Base-by-base conservation (phyloP, 1,140 invertebrate species). In the Penaeus japonicus region DNA sequence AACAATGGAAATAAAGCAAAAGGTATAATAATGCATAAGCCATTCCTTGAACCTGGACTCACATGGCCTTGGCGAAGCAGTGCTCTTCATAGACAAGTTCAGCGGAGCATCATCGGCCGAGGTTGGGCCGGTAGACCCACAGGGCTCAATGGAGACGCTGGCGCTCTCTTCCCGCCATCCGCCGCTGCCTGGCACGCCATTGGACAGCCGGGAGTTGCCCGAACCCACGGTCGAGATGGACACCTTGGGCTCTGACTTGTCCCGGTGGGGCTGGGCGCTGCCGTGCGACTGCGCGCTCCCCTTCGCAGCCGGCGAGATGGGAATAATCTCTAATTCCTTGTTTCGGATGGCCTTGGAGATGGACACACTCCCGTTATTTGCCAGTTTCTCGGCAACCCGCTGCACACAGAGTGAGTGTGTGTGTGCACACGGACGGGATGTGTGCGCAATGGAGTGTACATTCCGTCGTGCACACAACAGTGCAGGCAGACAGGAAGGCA, bases 31-130 rank as follows among this genome's bases (percentile, higher is more conserved):
- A 47, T 47, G 1, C 2, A 39, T 7, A 39, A 39, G 15, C 10
- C 47, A 47, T 47, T 7, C 47, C 47, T 32, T 77, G 39, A 15
- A 47, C 30, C 18, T 57, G 27, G 35, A 85, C 85, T 80, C 35
- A 87, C 85, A 39, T 59, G 55, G 32, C 80, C 65, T 79, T 59
- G 54, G 54, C 18, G 82, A 27, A n/a, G 32, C 24, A 18, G 87
- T 47, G 47, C 47, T 95, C 92, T 97, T 97, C 85, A 97, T 93
- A 5, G 96, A 97, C 1, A 97, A 94, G 92, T 97, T 97, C 24
- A 97, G 93, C 0, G 96, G 96, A 0, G 95, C 94, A 91, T 97
- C 96, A 24, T 91, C 90, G 0, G 62, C 32, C 53, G 85, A 83
- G 20, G 70, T 24, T 47, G 87, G 70, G 12, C 79, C 35, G n/a